Base-by-base conservation (phyloP, 2,113 vertebrate species). In the Clarias magur region DNA sequence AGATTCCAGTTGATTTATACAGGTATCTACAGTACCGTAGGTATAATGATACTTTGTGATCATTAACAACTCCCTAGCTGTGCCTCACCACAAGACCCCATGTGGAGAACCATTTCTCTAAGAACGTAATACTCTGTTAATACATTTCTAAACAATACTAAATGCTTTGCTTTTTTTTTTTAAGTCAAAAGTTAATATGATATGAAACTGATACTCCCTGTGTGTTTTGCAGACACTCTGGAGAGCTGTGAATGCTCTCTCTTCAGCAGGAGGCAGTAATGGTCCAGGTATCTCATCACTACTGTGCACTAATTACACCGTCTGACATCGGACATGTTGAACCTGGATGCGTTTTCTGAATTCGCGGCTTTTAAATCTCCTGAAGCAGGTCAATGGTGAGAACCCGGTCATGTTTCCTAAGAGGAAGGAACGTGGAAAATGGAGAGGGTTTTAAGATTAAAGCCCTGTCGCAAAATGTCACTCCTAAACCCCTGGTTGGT, bases 391-490 rank as follows among this genome's bases (percentile, higher is more conserved):
- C 76, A 23, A 34, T 16, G 56, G 21, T 57, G 23, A 68, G 15
- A 19, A 25, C 54, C 3, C 11, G 63, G 56, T 70, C 80, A 56
- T 80, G 70, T 86, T 80, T 62, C 70, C 79, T 57, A 15, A 25
- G 62, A 82, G 17, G 21, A 80, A 85, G 4, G 34, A 2, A 30
- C 27, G 6, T 48, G 16, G 59, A 34, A 48, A 72, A 53, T 53
- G 15, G 27, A 60, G 15, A 83, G 62, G 81, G 42, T 38, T 76
- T 83, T 89, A 89, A 91, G 91, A 93, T 94, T 93, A 92, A 91
- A 92, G 93, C 90, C 94, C 89, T 93, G n/a, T 92, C 93, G 27
- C 68, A 48, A 96, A 96, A 96, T 95, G 93, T 92, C 94, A 95
- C 90, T 92, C 85, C 93, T 27, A 95, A 95, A 94, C 90, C 85